These are phyloP conservation scores for Paedocypris micromegethes DNA, from an alignment of 2,797 vertebrate species.

Conservation along the genomic window DNA sequence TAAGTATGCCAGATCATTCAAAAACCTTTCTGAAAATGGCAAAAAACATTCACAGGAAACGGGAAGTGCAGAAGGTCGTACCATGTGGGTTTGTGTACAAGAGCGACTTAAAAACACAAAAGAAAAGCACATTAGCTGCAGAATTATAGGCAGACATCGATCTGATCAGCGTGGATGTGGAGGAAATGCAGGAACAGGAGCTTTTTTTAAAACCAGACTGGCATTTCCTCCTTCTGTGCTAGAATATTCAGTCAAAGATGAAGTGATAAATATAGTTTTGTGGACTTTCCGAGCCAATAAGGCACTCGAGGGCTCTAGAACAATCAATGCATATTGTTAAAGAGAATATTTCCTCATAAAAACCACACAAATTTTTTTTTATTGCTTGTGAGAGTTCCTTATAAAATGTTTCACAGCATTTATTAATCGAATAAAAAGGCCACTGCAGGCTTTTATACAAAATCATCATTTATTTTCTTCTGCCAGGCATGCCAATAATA, in stretches of 20 bases:
- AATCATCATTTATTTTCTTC: conserved; percentile 59
- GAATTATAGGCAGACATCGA: conserved; percentile 51
- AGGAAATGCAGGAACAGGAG: conserved; percentile 1
- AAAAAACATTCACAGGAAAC: conserved; percentile 4
- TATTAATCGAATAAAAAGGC: too few relatives aligned
- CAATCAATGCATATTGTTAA: too few relatives aligned
- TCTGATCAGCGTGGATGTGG: conserved; percentile 15
- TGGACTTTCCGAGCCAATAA: too few relatives aligned
- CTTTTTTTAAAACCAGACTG: not conserved
- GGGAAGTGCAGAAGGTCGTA: conserved; percentile 28
- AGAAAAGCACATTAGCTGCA: conserved; percentile 63
- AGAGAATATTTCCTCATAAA: too few relatives aligned
- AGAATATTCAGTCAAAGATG: not conserved
- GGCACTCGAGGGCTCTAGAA: too few relatives aligned
- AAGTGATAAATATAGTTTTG: too few relatives aligned
- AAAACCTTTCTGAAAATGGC: too few relatives aligned
- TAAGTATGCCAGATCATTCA: too few relatives aligned
- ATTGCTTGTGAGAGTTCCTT: too few relatives aligned
- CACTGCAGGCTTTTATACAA: conserved; percentile 54
- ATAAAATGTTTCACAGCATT: too few relatives aligned
- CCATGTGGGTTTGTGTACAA: conserved; percentile 18
- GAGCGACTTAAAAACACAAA: conserved; percentile 44
- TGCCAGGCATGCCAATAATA: conserved; percentile 63
- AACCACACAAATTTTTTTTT: too few relatives aligned
- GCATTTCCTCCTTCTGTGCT: conserved; percentile 24